A percentile compares a stretch with the other conserved stretches of the same genome.
These are phyloP conservation scores for Mareca penelope DNA, from an alignment of 2,797 vertebrate genomes.

Conservation along the genomic window DNA sequence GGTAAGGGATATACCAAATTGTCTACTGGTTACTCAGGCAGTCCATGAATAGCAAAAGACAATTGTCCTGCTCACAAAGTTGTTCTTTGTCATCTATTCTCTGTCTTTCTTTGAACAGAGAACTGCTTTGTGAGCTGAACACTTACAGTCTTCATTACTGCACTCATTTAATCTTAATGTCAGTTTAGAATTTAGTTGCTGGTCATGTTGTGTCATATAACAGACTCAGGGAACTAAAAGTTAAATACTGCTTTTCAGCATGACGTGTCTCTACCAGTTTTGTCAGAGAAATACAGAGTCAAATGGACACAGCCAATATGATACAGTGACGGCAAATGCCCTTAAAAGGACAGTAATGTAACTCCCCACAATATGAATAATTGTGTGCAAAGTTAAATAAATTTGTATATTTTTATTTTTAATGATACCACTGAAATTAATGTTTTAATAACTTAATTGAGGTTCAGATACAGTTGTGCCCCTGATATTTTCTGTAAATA, in stretches of 20 bases:
- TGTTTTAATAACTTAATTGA: not conserved
- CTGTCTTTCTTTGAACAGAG: not conserved
- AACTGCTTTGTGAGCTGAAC: not conserved
- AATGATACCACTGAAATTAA: not conserved
- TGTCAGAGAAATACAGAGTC: not conserved
- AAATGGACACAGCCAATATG: not conserved
- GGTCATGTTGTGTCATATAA: not conserved
- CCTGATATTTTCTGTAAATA: too few relatives aligned
- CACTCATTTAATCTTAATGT: not conserved
- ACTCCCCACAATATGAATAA: not conserved
- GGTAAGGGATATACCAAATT: not conserved
- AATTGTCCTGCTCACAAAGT: not conserved
- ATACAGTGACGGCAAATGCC: not conserved
- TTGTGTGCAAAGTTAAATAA: not conserved
- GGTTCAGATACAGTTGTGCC: not conserved
- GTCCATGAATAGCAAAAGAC: not conserved
- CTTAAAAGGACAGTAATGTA: not conserved
- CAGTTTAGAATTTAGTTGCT: not conserved
- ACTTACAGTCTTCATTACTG: not conserved
- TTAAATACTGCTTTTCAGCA: not conserved
- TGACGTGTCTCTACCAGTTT: not conserved
- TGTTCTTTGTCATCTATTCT: not conserved
- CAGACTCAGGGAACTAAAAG: not conserved
- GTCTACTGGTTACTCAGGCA: not conserved
- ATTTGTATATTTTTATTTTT: not conserved